A percentile compares a stretch with the other conserved stretches of the same genome.
phyloP scores from a whole-genome alignment of 2,113 vertebrate genomes.

The Brevimyrus niger region DNA sequence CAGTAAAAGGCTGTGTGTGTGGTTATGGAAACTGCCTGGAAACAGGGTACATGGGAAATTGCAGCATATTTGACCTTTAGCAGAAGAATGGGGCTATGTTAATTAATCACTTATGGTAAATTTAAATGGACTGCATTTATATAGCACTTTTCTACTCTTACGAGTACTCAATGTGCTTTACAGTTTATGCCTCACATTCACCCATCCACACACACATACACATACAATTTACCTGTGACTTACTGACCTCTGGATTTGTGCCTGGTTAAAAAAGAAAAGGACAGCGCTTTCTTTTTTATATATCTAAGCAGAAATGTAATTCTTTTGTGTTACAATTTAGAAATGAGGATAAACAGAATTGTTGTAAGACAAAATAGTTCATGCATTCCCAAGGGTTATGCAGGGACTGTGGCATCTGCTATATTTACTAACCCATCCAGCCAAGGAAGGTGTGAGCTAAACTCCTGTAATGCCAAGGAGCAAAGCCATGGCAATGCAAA shows the following conservation, averaged over 20 bases:
- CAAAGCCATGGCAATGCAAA: not conserved
- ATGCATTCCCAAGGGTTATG: not conserved
- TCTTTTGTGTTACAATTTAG: not conserved
- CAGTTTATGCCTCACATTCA: too few relatives aligned
- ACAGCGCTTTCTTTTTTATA: not conserved
- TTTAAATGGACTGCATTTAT: not conserved
- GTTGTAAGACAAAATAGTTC: not conserved
- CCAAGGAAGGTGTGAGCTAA: not conserved
- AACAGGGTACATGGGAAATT: not conserved
- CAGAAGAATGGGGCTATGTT: not conserved
- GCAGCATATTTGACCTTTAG: not conserved
- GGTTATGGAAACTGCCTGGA: not conserved
- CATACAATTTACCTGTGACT: not conserved
- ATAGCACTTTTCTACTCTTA: too few relatives aligned
- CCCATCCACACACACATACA: too few relatives aligned
- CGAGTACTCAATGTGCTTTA: too few relatives aligned
- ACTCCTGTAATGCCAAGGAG: not conserved
- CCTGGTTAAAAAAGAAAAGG: not conserved
- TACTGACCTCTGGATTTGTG: not conserved
- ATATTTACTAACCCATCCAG: not conserved
- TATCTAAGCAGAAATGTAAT: not conserved
- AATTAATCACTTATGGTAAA: not conserved
- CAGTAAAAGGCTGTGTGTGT: not conserved
- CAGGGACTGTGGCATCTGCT: not conserved
- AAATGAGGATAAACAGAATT: not conserved